Base-by-base conservation (phyloP, 2,888 invertebrate species). In the Linnaemya vulpina region DNA sequence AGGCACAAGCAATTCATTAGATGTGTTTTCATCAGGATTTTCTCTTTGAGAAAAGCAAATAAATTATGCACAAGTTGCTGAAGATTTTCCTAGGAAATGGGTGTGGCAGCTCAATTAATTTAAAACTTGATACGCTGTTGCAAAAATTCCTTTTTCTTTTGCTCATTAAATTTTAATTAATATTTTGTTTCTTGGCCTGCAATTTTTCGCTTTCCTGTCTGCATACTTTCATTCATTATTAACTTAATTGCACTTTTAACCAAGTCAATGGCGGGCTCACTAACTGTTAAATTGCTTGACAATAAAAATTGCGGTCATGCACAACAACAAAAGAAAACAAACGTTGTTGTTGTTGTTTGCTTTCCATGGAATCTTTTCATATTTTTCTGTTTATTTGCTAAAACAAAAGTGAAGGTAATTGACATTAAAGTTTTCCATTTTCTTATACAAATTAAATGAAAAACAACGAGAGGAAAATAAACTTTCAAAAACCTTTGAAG, bases 241-340 rank as follows among this genome's bases (percentile, higher is more conserved):
- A 62, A 4, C 51, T 74, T 62, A 49, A 74, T 53, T 78, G 71
- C 70, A 62, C n/a, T 25, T 70, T 78, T 40, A 53, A 51, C 38
- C 40, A n/a, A 60, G 68, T 55, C 62, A 70, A 15, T 71, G 30
- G 30, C 43, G 65, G 65, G 0, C 46, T 46, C 20, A 10, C 46
- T 51, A 67, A 35, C 62, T 51, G 58, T 58, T 30, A n/a, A 58
- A 30, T 9, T 22, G 30, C n/a, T 58, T 30, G 30, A 38, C 60
- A 38, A 35, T 60, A 76, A 71, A 74, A 83, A 74, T 78, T 83
- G 68, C 67, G 74, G 74, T 70, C 74, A 78, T 46, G 40, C 25
- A 53, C 58, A 40, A 68, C 25, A 67, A 67, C 3, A 38, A 53
- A 20, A 51, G 51, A 30, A 53, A 73, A 17, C 40, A 55, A 58